A percentile compares a stretch with the other conserved stretches of the same genome.
phyloP scores from a whole-genome alignment of 2,888 invertebrate genomes.

The Anorthoa munda region DNA sequence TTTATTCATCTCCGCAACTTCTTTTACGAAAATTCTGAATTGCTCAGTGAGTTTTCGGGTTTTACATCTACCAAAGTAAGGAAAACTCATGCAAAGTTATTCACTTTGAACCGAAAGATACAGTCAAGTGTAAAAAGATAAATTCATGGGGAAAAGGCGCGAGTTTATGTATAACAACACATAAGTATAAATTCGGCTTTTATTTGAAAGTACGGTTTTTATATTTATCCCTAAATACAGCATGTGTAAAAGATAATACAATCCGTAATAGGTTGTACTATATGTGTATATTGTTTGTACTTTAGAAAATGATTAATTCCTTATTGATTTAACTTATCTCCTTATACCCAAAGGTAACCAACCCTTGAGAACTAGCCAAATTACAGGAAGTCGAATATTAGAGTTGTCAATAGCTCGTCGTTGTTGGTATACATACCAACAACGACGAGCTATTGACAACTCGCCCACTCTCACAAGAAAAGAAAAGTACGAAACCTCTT shows the following conservation, averaged over 20 bases:
- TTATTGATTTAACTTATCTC: neutral
- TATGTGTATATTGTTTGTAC: too few species aligned
- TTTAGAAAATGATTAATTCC: too few species aligned
- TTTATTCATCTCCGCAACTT: constrained; percentile 10
- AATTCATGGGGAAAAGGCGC: too few species aligned
- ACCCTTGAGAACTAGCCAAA: constrained; percentile 17
- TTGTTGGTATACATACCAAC: too few species aligned
- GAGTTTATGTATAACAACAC: neutral
- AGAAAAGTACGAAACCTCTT: constrained; percentile 27
- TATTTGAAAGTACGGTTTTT: neutral
- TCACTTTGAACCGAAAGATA: constrained; percentile 15
- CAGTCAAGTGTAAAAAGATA: constrained; percentile 11
- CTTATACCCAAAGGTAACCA: neutral
- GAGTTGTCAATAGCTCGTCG: constrained; percentile 1
- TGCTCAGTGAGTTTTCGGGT: constrained; percentile 34
- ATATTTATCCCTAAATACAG: neutral
- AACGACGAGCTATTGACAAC: too few species aligned
- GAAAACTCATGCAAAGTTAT: constrained; percentile 12
- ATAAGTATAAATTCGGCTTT: neutral
- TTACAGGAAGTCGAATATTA: constrained; percentile 26
- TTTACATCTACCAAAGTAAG: constrained; percentile 12
- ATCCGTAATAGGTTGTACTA: too few species aligned
- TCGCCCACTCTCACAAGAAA: too few species aligned
- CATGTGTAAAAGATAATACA: neutral
- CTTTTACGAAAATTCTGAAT: constrained; percentile 28